Percentiles rank a stretch among this genome's conserved stretches.
Conservation (phyloP, 2,888 invertebrate species). For the Thysanoteuthis rhombus region DNA sequence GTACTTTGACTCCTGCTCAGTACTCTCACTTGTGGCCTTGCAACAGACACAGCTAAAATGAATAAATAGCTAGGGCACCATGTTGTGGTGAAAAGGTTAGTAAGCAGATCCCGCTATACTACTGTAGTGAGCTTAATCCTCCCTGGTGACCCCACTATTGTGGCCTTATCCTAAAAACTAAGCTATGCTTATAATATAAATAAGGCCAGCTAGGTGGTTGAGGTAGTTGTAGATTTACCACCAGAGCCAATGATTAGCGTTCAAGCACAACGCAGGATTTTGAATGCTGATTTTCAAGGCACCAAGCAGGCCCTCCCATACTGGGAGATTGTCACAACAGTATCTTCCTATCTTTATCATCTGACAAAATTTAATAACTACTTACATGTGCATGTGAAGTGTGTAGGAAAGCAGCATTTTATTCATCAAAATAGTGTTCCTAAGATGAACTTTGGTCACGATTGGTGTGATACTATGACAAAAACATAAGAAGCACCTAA, state of each 20-base stretch:
- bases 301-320: neutral
- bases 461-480: neutral
- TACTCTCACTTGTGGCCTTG: too few species aligned
- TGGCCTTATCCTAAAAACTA: too few species aligned
- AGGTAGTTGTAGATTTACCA: neutral
- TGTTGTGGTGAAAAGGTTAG: too few species aligned
- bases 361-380: neutral
- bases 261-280: neutral
- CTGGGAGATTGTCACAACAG: neutral
- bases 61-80: too few species aligned
- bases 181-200: neutral
- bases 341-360: neutral
- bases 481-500: too few species aligned
- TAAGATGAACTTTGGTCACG: neutral
- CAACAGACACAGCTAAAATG: too few species aligned
- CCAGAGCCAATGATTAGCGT: neutral
- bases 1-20: too few species aligned
- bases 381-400: neutral
- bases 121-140: too few species aligned
- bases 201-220: neutral
- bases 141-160: neutral
- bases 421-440: neutral
- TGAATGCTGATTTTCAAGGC: neutral
- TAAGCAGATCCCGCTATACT: too few species aligned
- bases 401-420: neutral